These are phyloP conservation scores for Caloenas nicobarica DNA, from an alignment of 2,113 vertebrate genomes.

Conservation along the genomic window DNA sequence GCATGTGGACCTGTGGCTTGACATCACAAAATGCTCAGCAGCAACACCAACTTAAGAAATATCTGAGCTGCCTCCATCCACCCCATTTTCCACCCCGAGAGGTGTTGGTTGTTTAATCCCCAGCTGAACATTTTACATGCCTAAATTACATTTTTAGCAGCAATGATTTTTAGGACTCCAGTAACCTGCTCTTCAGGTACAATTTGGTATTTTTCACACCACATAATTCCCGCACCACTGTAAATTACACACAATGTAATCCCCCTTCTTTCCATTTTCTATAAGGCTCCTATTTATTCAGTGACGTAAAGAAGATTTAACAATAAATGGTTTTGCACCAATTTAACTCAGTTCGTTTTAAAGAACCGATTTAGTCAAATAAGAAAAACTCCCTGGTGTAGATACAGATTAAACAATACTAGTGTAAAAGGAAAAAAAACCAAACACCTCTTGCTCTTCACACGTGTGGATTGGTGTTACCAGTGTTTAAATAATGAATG, in stretches of 20 bases:
- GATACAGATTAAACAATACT: background rate
- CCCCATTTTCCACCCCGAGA: background rate
- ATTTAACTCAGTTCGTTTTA: background rate
- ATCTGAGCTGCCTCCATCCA: fast-evolving
- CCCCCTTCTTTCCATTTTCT: background rate
- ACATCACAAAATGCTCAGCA: background rate
- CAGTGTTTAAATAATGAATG: background rate
- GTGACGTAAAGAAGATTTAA: background rate
- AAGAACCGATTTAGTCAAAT: background rate
- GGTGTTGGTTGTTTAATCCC: background rate
- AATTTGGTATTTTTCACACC: background rate
- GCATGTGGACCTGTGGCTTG: background rate
- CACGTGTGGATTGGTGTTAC: too few species aligned
- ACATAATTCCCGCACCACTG: background rate
- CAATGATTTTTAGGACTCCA: background rate
- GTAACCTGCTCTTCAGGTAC: background rate
- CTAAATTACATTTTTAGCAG: background rate
- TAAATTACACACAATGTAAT: background rate
- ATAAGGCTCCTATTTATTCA: background rate
- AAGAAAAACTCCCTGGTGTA: background rate
- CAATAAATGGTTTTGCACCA: background rate
- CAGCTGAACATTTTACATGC: background rate
- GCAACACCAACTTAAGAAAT: background rate
- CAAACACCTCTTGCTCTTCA: background rate
- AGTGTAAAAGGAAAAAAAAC: background rate